Conservation (phyloP, 35 echinoderm and acorn worm species). For the Heliocidaris tuberculata region DNA sequence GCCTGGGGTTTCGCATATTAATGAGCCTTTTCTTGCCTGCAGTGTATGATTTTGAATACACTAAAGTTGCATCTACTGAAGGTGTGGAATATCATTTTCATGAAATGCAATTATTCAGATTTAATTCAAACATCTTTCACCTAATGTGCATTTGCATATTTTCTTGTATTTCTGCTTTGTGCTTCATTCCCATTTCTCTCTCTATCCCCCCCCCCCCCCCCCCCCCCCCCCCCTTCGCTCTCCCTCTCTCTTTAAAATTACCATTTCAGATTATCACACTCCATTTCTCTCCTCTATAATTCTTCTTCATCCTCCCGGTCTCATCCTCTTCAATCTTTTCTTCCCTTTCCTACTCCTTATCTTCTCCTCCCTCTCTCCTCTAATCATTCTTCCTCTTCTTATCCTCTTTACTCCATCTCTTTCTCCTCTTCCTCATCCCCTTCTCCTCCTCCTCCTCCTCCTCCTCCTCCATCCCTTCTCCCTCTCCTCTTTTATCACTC, state of each 20-base stretch:
- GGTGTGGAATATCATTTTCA: no score
- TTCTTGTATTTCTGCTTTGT: neutral
- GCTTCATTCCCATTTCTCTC: neutral
- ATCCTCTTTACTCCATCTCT: neutral
- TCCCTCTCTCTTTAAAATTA: no score
- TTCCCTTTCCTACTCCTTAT: neutral
- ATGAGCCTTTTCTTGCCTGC: neutral
- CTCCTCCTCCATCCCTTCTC: neutral
- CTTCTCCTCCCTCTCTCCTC: neutral
- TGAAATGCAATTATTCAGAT: no score
- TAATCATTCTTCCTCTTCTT: neutral
- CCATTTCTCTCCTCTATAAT: no score
- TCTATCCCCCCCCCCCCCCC: neutral
- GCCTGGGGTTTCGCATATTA: neutral
- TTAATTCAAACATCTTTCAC: no score
- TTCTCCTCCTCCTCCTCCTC: neutral
- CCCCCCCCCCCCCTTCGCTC: neutral
- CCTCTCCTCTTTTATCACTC: no score
- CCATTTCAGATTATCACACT: no score
- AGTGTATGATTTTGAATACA: neutral
- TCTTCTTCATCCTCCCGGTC: no score
- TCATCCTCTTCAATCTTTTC: neutral
- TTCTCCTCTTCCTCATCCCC: neutral
- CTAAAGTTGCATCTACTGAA: neutral
- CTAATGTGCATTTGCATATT: no score